Percentiles rank a stretch among this genome's conserved stretches.
Conservation (phyloP, 1,140 invertebrate species). For the Drosophila willistoni region DNA sequence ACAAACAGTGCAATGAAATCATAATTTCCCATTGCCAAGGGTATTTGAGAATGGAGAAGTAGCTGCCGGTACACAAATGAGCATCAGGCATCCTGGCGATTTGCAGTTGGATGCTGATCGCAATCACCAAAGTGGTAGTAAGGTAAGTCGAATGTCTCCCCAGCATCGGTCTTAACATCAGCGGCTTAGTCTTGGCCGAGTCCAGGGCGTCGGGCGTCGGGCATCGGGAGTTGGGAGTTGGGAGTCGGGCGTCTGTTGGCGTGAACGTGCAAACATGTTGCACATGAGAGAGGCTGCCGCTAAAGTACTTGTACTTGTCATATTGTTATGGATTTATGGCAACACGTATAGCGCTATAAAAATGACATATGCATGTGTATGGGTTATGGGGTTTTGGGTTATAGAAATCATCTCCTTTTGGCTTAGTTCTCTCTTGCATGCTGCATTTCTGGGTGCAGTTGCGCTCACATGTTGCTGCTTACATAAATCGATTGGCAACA, state of each 20-base stretch:
- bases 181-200: slow-evolving; percentile 36
- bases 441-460: slow-evolving; percentile 17
- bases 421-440: slow-evolving; percentile 2
- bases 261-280: slow-evolving; percentile 81
- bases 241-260: slow-evolving; percentile 52
- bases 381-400: slow-evolving; percentile 36
- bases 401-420: slow-evolving; percentile 11
- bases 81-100: slow-evolving; percentile 55
- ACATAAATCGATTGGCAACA: slow-evolving; percentile 10
- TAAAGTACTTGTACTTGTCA: slow-evolving; percentile 83
- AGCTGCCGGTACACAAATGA: slow-evolving; percentile 62
- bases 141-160: slow-evolving; percentile 31
- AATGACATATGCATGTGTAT: slow-evolving; percentile 80
- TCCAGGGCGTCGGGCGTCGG: slow-evolving; percentile 51
- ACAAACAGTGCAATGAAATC: not conserved
- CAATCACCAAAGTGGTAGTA: slow-evolving; percentile 63
- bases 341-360: slow-evolving; percentile 80
- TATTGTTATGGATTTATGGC: slow-evolving; percentile 83
- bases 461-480: slow-evolving; percentile 18
- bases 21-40: not conserved
- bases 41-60: slow-evolving; percentile 31
- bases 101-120: slow-evolving; percentile 59
- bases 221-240: not conserved
- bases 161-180: slow-evolving; percentile 2
- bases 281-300: slow-evolving; percentile 82